Conservation (phyloP, 2,888 invertebrate genomes). For the Myopa tessellatipennis region DNA sequence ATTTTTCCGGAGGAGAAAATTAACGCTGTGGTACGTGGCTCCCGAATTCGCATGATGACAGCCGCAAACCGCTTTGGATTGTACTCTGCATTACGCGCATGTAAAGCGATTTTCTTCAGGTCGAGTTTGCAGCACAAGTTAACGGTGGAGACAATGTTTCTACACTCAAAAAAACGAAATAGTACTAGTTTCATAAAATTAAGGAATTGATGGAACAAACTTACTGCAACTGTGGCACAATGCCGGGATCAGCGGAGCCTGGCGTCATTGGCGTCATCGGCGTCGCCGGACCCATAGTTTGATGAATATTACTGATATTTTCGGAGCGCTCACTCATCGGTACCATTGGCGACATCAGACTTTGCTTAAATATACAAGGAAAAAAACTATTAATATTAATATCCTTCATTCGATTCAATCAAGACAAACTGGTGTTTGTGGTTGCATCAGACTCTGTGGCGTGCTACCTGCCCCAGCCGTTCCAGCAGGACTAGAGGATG, state of each 20-base stretch:
- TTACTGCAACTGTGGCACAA: constrained; percentile 80
- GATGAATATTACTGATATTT: constrained; percentile 65
- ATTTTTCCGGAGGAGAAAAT: constrained; percentile 87
- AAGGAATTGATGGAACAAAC: constrained; percentile 31
- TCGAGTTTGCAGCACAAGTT: constrained; percentile 95
- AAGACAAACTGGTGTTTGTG: constrained; percentile 83
- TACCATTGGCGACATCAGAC: constrained; percentile 86
- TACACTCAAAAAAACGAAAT: constrained; percentile 66
- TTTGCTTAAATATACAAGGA: constrained; percentile 73
- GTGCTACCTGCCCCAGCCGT: constrained; percentile 68
- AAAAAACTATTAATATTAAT: background rate
- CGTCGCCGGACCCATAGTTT: constrained; percentile 77
- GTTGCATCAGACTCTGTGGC: constrained; percentile 88
- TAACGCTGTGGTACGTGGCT: constrained; percentile 84
- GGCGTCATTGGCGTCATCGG: constrained; percentile 94
- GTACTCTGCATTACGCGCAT: constrained; percentile 98
- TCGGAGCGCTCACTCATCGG: constrained; percentile 68
- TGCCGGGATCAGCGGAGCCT: constrained; percentile 91
- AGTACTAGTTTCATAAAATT: background rate
- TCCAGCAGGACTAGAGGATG: constrained; percentile 24
- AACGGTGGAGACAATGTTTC: constrained; percentile 98
- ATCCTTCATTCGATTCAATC: background rate
- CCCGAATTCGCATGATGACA: constrained; percentile 95
- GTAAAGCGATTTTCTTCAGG: constrained; percentile 95
- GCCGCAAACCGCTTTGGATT: constrained; percentile 99